Conservation (phyloP, 2,113 vertebrate species). For the Etia nguti region DNA sequence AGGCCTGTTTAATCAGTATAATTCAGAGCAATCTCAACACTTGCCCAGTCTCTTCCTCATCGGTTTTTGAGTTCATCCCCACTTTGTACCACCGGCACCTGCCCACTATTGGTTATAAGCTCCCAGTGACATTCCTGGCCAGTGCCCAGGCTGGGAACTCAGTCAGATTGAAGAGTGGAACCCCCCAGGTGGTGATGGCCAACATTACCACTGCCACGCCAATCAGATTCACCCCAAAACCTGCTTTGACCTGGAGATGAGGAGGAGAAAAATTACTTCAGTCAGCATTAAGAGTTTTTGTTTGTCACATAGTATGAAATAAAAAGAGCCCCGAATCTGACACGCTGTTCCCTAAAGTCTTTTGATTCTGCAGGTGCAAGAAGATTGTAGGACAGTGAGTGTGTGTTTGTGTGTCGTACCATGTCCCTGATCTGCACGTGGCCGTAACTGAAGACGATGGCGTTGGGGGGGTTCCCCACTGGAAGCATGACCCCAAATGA, state of each 20-base stretch:
- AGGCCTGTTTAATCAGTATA: background rate
- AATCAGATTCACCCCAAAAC: slow-evolving; percentile 93
- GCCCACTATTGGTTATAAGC: slow-evolving; percentile 57
- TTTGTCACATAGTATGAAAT: background rate
- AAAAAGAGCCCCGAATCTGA: background rate
- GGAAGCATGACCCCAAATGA: slow-evolving; percentile 98
- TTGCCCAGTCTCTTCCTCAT: background rate
- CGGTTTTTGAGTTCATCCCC: background rate
- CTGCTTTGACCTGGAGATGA: slow-evolving; percentile 88
- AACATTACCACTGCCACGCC: slow-evolving; percentile 91
- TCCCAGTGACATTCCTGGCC: slow-evolving; percentile 77
- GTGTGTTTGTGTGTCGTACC: slow-evolving; percentile 68
- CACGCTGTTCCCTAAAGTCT: background rate
- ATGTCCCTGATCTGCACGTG: slow-evolving; percentile 96
- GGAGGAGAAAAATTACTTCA: background rate
- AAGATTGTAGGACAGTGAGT: background rate
- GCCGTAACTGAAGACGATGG: slow-evolving; percentile 97
- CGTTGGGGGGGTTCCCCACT: slow-evolving; percentile 96
- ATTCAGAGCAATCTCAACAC: background rate
- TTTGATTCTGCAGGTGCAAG: slow-evolving; percentile 43
- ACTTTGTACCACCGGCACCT: background rate
- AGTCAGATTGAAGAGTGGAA: slow-evolving; percentile 86
- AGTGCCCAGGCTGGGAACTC: slow-evolving; percentile 87
- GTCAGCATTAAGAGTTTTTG: background rate
- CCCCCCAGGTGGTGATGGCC: slow-evolving; percentile 94